phyloP scores from a whole-genome alignment of 2,113 vertebrate genomes.

The Cyanoramphus novaezelandiae region DNA sequence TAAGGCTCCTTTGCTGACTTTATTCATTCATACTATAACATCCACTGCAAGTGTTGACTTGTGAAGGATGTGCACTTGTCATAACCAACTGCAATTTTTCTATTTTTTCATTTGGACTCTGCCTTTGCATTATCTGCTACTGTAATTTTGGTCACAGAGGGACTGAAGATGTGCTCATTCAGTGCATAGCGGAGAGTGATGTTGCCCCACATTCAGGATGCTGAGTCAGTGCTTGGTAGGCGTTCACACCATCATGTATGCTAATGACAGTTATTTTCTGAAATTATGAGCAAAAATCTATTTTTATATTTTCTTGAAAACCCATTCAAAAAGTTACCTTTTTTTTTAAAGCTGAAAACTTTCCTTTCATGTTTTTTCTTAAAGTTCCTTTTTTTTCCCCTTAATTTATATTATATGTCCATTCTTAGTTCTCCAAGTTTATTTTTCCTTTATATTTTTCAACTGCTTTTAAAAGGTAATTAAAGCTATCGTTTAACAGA shows the following conservation, averaged over 20 bases:
- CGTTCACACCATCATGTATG: not conserved
- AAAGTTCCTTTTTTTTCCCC: not conserved
- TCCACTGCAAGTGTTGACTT: not conserved
- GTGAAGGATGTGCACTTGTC: not conserved
- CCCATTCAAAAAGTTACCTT: not conserved
- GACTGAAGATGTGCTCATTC: not conserved
- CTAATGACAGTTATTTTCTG: not conserved
- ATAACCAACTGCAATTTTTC: rapidly evolving
- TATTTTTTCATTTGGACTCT: not conserved
- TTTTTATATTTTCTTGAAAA: not conserved
- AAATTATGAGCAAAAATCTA: not conserved
- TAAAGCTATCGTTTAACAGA: not conserved
- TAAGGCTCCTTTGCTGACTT: not conserved
- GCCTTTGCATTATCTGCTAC: not conserved
- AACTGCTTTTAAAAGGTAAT: not conserved
- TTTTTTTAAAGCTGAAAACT: not conserved
- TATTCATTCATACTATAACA: not conserved
- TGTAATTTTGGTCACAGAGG: not conserved
- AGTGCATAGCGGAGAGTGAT: not conserved
- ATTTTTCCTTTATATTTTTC: not conserved
- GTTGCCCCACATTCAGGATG: not conserved
- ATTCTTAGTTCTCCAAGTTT: not conserved
- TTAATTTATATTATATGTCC: not conserved
- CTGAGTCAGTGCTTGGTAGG: not conserved
- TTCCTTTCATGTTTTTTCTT: not conserved